Percentiles rank a stretch among this genome's conserved stretches.
phyloP scores from a whole-genome alignment of 2,113 vertebrate species.

The Ailuropoda melanoleuca region DNA sequence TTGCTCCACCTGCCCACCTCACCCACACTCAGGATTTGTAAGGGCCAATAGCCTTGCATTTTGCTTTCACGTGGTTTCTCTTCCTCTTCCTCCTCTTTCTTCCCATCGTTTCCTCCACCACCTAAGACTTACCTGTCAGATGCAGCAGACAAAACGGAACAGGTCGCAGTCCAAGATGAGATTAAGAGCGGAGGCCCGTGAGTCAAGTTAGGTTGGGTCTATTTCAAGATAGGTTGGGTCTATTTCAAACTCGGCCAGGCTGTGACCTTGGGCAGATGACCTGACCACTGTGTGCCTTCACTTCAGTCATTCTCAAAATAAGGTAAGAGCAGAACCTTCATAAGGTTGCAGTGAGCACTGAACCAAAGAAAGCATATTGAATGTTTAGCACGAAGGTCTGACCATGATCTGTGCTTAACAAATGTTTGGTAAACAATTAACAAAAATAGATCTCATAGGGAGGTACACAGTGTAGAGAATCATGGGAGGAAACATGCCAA shows the following conservation, averaged over 20 bases:
- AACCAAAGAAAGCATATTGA: not conserved
- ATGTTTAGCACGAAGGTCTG: not conserved
- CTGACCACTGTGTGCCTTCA: too few relatives aligned
- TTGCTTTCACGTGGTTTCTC: not conserved
- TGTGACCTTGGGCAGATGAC: too few relatives aligned
- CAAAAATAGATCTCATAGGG: not conserved
- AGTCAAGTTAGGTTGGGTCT: not conserved
- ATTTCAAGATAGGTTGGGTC: not conserved
- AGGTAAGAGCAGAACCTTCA: not conserved
- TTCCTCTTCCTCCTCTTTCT: not conserved
- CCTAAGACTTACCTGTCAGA: not conserved
- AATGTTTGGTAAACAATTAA: constrained; percentile 8
- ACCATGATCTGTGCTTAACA: not conserved
- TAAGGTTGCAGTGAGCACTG: not conserved
- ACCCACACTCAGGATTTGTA: not conserved
- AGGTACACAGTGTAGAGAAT: fast-evolving
- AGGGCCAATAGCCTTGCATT: not conserved
- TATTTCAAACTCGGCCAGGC: too few relatives aligned
- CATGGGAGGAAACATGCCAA: fast-evolving
- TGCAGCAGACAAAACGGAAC: not conserved
- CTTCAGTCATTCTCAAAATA: not conserved
- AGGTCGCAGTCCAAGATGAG: not conserved
- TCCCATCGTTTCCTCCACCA: too few relatives aligned
- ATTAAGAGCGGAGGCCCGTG: not conserved
- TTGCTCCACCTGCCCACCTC: fast-evolving